These are phyloP conservation scores for Ellobium chinense DNA, from an alignment of 2,888 invertebrate species.

Conservation along the genomic window DNA sequence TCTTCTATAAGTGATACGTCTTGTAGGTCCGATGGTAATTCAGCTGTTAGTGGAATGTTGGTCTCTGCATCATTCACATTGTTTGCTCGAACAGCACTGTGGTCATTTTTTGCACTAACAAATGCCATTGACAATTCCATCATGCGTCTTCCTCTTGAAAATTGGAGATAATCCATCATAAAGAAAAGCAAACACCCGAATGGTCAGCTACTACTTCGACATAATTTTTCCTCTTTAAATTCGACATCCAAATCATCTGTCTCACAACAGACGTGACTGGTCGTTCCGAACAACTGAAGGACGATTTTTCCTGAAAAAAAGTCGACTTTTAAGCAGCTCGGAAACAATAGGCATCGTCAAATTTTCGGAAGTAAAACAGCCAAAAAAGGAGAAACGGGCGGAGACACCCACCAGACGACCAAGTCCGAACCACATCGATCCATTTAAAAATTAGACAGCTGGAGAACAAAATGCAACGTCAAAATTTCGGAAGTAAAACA, in stretches of 20 bases:
- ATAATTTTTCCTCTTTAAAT: neutral
- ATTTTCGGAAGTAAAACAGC: neutral
- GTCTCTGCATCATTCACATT: neutral
- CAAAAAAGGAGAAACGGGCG: neutral
- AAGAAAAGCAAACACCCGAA: neutral
- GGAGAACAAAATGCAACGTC: neutral
- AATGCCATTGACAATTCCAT: neutral
- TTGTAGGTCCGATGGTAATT: neutral
- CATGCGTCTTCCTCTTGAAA: neutral
- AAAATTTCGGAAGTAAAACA: too few relatives aligned
- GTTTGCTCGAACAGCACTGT: neutral
- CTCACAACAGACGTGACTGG: too few relatives aligned
- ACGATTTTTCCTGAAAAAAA: neutral
- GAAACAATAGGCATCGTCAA: neutral
- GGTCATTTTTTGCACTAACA: neutral
- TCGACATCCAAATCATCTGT: neutral
- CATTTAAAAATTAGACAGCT: neutral
- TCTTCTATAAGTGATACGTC: neutral
- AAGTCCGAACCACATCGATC: neutral
- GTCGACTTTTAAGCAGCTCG: neutral
- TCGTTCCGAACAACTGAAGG: neutral
- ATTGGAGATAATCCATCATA: neutral
- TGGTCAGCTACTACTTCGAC: neutral
- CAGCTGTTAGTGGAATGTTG: neutral
- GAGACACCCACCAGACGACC: neutral